Evolutionary conservation across 2,113 vertebrate species (phyloP), one percentile per base, ranked within the genome.

Genomic region (Ivindomyrus marchei): DNA sequence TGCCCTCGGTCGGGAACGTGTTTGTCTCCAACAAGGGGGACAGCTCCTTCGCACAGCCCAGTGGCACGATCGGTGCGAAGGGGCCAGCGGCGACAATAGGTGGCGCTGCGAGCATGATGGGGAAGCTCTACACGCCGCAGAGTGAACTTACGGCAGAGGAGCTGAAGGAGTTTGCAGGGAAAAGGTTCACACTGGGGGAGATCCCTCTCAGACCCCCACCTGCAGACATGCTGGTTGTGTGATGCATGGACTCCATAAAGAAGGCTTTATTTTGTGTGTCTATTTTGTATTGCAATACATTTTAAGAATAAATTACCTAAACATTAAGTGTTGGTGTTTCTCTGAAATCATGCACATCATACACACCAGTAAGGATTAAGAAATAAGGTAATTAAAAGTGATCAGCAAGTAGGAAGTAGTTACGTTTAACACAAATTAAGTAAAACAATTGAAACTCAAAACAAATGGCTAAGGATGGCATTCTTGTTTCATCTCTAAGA

Each of bases 141-240:
- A 92, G 92, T 1, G 95, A 97, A 3, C 94, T 99, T 39, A 96
- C 96, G 3, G 86, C 93, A 5, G 97, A 97, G 70, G 98, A 99
- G 91, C 90, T 98, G 49, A 94, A 93, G 49, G 97, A 99, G 86
- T 99, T 98, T 91, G 94, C 94, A 66, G 95, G 94, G 5, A 97
- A 95, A 87, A 96, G 92, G 86, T 98, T 97, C 93, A 96, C 94
- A 0, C 84, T 97, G 8, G 97, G 97, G 39, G 97, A 96, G 93
- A 96, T 98, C 92, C 97, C 97, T 66, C 91, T 97, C 56, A 96
- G 94, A 90, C 96, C 97, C 0, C 96, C 97, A 0, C 97, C 97
- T 8, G 56, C 93, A 6, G 95, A 97, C 89, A 94, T 99, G 93
- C 89, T 98, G 91, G 88, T 90, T 56, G 49, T 96, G 88, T 96